phyloP scores from a whole-genome alignment of 1,140 invertebrate genomes.

The Brachionus paranguensis region DNA sequence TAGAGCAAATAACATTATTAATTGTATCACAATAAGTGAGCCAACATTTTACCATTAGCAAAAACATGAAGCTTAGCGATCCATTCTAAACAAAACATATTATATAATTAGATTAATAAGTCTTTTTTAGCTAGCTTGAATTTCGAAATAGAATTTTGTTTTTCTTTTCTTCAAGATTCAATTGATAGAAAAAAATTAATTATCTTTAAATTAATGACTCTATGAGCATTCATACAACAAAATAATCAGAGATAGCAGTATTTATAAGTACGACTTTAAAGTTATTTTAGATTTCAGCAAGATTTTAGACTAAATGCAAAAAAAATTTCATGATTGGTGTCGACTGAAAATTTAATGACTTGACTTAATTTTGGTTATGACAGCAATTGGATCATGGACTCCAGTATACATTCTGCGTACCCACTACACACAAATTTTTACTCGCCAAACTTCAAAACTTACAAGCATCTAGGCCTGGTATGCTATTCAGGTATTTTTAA shows the following conservation, averaged over 20 bases:
- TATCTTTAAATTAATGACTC: conserved; percentile 25
- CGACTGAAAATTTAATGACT: background rate
- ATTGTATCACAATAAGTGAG: background rate
- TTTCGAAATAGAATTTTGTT: background rate
- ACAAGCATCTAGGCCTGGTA: background rate
- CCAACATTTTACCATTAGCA: background rate
- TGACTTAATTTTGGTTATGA: background rate
- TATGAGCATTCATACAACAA: background rate
- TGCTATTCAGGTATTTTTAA: background rate
- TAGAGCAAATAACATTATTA: background rate
- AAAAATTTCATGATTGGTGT: background rate
- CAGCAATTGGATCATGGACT: background rate
- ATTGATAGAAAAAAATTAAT: conserved; percentile 27
- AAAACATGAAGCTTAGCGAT: background rate
- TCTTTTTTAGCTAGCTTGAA: background rate
- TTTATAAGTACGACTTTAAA: conserved; percentile 1
- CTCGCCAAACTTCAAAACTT: background rate
- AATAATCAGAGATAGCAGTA: background rate
- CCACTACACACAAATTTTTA: background rate
- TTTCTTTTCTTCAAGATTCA: conserved; percentile 8
- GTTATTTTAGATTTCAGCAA: background rate
- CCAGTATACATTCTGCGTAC: background rate
- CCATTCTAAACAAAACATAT: background rate
- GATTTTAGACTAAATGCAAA: background rate
- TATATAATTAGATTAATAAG: conserved; percentile 18